phyloP scores from a whole-genome alignment of 2,113 vertebrate genomes.

The Periophthalmodon schlosseri region DNA sequence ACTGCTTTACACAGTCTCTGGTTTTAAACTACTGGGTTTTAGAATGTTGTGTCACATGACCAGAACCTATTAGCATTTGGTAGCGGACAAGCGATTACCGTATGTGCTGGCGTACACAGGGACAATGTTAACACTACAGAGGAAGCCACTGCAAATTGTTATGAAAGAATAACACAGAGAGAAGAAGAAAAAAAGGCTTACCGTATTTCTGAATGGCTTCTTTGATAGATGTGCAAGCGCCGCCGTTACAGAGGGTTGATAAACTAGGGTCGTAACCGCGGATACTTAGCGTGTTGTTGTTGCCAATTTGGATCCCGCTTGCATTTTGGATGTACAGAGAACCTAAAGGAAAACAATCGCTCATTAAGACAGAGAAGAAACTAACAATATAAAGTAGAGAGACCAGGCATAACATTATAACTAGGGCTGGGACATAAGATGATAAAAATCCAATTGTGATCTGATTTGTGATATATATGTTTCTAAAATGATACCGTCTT shows the following conservation, averaged over 20 bases:
- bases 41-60: no score
- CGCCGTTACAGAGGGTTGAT: slow-evolving; percentile 11
- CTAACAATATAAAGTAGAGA: not conserved
- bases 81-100: not conserved
- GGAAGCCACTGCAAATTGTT: not conserved
- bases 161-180: not conserved
- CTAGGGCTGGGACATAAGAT: no score
- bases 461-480: no score
- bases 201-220: slow-evolving; percentile 73
- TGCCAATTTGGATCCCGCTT: slow-evolving; percentile 78
- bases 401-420: not conserved
- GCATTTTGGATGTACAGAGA: slow-evolving; percentile 68
- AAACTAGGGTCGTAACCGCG: slow-evolving; percentile 35
- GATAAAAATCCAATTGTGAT: no score
- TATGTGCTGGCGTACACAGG: not conserved
- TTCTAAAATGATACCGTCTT: no score
- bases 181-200: slow-evolving; percentile 30
- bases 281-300: slow-evolving; percentile 72
- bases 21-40: no score
- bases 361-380: not conserved
- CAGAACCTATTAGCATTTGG: not conserved
- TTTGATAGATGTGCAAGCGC: slow-evolving; percentile 33
- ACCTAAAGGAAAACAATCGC: slow-evolving; percentile 27
- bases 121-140: not conserved
- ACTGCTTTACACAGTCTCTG: no score